Conservation (phyloP, 2,797 vertebrate genomes). For the Erpetoichthys calabaricus region DNA sequence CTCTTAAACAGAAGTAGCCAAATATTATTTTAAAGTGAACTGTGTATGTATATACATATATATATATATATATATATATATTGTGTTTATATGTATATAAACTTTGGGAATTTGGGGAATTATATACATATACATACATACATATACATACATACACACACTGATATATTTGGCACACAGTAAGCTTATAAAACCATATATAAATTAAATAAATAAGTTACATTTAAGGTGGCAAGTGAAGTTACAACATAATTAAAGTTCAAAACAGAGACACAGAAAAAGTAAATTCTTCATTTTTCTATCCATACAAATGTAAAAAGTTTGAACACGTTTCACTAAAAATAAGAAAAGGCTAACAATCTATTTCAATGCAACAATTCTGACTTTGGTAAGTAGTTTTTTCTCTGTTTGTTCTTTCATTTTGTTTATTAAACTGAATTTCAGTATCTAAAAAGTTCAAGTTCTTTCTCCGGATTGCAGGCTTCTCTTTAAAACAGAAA, state of each 20-base stretch:
- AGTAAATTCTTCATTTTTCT: slow-evolving; percentile 31
- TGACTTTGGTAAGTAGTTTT: slow-evolving; percentile 95
- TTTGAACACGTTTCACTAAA: slow-evolving; percentile 66
- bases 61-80: background rate
- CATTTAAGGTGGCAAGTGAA: slow-evolving; percentile 23
- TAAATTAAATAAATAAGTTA: slow-evolving; percentile 43
- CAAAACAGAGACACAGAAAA: slow-evolving; percentile 41
- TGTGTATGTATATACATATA: background rate
- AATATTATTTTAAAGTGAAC: too few relatives aligned
- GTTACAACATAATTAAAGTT: slow-evolving; percentile 26
- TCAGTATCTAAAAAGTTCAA: slow-evolving; percentile 46
- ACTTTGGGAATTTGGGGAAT: background rate
- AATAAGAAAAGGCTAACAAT: slow-evolving; percentile 58
- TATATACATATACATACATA: background rate
- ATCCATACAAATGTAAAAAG: slow-evolving; percentile 86
- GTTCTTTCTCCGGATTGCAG: slow-evolving; percentile 58
- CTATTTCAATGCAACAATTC: slow-evolving; percentile 72
- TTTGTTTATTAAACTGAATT: slow-evolving; percentile 68
- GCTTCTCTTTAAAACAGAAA: slow-evolving; percentile 51
- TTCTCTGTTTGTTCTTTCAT: slow-evolving; percentile 37
- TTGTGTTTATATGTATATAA: background rate
- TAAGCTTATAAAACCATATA: slow-evolving; percentile 36
- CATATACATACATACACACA: slow-evolving; percentile 8
- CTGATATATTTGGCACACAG: background rate
- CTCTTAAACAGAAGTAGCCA: too few relatives aligned